Conservation (phyloP, 1,140 invertebrate genomes). For the Brachionus rubens region DNA sequence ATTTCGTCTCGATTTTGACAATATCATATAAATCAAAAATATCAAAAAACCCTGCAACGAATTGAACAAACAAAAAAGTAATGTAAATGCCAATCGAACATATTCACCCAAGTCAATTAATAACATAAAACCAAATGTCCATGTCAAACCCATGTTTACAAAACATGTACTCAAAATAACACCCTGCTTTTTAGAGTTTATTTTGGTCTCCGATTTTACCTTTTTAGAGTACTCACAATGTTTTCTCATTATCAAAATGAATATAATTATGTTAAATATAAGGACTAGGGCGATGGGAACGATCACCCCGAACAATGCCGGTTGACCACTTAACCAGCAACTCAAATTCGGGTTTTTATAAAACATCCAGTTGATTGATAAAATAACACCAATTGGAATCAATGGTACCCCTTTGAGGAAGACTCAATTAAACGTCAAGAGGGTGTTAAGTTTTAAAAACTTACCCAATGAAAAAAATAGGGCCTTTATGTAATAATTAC, state of each 20-base stretch:
- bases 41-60: conserved; percentile 43
- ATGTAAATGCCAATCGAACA: neutral
- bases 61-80: conserved; percentile 40
- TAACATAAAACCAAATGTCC: conserved; percentile 20
- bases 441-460: neutral
- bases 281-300: neutral
- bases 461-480: conserved; percentile 37
- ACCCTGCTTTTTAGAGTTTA: conserved; percentile 11
- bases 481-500: conserved; percentile 11
- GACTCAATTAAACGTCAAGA: neutral
- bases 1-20: conserved; percentile 36
- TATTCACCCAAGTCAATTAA: conserved; percentile 28
- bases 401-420: neutral
- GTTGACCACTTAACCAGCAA: conserved; percentile 20
- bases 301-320: neutral
- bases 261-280: conserved; percentile 13
- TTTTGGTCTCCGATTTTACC: conserved; percentile 6
- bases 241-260: conserved; percentile 1
- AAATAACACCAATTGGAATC: conserved; percentile 4
- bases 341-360: conserved; percentile 32
- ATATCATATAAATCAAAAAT: conserved; percentile 21
- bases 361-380: conserved; percentile 30
- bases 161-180: conserved; percentile 17
- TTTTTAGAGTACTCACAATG: neutral
- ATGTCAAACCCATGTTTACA: conserved; percentile 39